Evolutionary conservation across 30 jellyfish, hydroid and myxozoan genomes (phyloP).

Genomic region (Nemopilema nomurai): DNA sequence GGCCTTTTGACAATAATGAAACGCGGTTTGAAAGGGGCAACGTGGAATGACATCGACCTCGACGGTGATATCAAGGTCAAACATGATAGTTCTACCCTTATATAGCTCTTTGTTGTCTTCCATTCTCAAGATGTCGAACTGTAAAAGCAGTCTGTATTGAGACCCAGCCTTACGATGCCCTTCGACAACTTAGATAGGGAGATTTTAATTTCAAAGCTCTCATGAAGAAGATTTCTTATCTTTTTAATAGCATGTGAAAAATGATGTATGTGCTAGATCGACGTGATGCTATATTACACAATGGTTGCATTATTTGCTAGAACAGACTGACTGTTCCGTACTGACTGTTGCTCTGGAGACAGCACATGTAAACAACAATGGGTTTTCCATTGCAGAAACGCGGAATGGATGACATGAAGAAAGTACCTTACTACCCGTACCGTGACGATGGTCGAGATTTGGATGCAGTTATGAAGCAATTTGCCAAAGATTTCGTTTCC

Average conservation of each 20-base stretch:
- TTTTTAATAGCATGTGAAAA: no score
- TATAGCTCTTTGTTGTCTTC: neutral
- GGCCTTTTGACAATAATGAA: neutral
- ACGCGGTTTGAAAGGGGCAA: neutral
- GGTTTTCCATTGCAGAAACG: conserved; percentile 21
- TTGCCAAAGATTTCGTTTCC: conserved; percentile 53
- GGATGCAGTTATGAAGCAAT: conserved; percentile 26
- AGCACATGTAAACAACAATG: neutral
- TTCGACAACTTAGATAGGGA: no score
- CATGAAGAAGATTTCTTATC: no score
- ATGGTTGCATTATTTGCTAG: no score
- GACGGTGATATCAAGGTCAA: neutral
- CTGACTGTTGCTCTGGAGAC: no score
- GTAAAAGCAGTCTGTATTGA: no score
- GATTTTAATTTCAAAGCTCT: no score
- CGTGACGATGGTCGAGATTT: conserved; percentile 81
- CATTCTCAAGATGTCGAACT: no score
- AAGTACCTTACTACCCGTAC: conserved; percentile 77
- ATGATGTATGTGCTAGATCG: no score
- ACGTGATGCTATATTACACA: no score
- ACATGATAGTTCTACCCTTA: neutral
- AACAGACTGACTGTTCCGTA: no score
- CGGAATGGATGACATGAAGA: conserved; percentile 45
- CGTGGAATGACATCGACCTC: conserved; percentile 7
- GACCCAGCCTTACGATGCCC: no score